Percentiles rank a stretch among this genome's conserved stretches.
Evolutionary conservation across 2,113 vertebrate genomes (phyloP).

Genomic region (Gobiocypris rarus): DNA sequence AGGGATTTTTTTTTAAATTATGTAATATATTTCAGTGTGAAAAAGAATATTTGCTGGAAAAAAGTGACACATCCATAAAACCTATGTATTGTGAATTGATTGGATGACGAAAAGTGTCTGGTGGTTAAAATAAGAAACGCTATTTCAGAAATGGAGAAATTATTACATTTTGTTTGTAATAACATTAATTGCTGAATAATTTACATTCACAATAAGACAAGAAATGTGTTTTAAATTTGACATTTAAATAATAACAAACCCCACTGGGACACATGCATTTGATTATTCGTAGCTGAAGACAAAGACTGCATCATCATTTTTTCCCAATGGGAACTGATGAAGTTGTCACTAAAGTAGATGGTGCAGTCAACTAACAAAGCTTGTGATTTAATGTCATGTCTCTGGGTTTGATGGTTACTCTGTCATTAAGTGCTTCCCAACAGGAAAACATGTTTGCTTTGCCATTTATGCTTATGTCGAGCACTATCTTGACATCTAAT

Average conservation of each 20-base stretch:
- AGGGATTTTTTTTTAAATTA: background rate
- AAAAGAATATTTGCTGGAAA: background rate
- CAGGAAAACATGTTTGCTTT: background rate
- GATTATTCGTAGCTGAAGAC: background rate
- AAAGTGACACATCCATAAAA: background rate
- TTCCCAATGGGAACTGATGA: constrained; percentile 12
- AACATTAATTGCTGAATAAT: background rate
- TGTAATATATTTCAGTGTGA: background rate
- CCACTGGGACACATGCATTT: background rate
- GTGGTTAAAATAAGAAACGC: too few relatives aligned
- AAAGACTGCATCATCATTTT: background rate
- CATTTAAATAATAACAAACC: background rate
- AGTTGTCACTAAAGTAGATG: background rate
- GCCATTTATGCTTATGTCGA: background rate
- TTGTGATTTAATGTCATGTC: constrained; percentile 24
- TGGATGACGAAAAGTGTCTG: too few relatives aligned
- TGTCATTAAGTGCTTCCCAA: constrained; percentile 24
- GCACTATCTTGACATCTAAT: constrained; percentile 28
- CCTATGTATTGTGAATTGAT: background rate
- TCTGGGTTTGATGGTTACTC: constrained; percentile 22
- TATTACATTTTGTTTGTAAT: background rate
- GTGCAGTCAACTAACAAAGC: constrained; percentile 13
- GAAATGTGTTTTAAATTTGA: background rate
- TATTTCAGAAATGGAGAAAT: background rate
- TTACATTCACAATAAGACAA: background rate